phyloP scores from a whole-genome alignment of 92 coral and sea anemone genomes.

The Palythoa grandis region DNA sequence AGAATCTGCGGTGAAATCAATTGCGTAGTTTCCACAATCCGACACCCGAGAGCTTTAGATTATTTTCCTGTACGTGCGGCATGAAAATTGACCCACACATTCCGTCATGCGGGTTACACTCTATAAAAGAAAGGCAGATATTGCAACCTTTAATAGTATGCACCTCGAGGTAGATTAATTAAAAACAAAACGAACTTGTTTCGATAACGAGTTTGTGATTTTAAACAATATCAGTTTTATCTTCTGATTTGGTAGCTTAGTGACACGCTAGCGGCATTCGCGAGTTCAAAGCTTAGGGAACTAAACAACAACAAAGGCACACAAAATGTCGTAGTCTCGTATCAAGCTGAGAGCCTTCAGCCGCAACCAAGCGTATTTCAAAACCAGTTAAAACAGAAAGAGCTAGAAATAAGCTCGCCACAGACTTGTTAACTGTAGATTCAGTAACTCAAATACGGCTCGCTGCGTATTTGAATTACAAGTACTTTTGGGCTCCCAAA shows the following conservation, averaged over 20 bases:
- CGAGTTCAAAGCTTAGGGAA: background rate
- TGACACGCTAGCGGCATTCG: background rate
- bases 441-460: background rate
- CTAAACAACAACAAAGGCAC: background rate
- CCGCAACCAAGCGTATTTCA: too few species aligned
- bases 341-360: background rate
- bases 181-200: background rate
- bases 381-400: background rate
- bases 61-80: constrained; percentile 23
- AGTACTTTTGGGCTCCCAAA: background rate
- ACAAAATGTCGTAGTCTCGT: background rate
- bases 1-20: constrained; percentile 16
- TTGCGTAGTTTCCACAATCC: background rate
- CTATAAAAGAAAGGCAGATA: background rate
- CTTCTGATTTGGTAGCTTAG: background rate
- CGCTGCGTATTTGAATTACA: background rate
- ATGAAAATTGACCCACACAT: background rate
- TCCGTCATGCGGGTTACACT: background rate
- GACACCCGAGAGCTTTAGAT: background rate
- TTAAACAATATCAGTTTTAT: background rate
- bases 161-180: background rate
- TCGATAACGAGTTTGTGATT: background rate
- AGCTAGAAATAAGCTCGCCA: background rate
- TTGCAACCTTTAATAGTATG: background rate
- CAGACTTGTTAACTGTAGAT: background rate